phyloP scores from a whole-genome alignment of 2,888 invertebrate species.

The Drosophila neonasuta region DNA sequence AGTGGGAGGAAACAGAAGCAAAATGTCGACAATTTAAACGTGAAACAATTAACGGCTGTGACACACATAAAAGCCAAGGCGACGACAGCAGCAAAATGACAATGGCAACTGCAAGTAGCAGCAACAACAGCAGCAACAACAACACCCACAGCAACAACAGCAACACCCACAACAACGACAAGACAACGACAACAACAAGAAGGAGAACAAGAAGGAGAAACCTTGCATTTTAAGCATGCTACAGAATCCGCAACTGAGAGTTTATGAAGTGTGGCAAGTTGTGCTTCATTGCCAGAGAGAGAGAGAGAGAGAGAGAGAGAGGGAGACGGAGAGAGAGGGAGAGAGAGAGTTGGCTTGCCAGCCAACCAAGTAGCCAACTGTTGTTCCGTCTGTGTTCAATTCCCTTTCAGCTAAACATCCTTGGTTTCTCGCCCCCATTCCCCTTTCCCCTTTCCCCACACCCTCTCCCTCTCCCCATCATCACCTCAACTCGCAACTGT shows the following conservation, averaged over 20 bases:
- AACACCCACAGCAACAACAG: conserved; percentile 4
- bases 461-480: background rate
- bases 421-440: background rate
- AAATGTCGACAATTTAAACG: conserved; percentile 57
- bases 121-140: conserved; percentile 19
- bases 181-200: conserved; percentile 7
- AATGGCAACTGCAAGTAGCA: conserved; percentile 45
- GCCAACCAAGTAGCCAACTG: background rate
- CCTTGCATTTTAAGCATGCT: conserved; percentile 31
- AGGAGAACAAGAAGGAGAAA: conserved; percentile 6
- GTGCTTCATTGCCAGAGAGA: conserved; percentile 1
- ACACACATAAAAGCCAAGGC: conserved; percentile 48
- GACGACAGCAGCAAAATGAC: conserved; percentile 27
- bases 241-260: conserved; percentile 32
- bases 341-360: no score
- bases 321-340: no score
- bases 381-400: conserved; percentile 1
- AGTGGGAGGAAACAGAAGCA: background rate
- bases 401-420: background rate
- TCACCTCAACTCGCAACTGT: background rate
- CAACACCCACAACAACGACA: conserved; percentile 22
- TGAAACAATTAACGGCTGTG: conserved; percentile 68
- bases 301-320: no score
- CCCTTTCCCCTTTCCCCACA: background rate
- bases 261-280: conserved; percentile 44